phyloP scores from a whole-genome alignment of 2,113 vertebrate genomes.

The Echinops telfairi region DNA sequence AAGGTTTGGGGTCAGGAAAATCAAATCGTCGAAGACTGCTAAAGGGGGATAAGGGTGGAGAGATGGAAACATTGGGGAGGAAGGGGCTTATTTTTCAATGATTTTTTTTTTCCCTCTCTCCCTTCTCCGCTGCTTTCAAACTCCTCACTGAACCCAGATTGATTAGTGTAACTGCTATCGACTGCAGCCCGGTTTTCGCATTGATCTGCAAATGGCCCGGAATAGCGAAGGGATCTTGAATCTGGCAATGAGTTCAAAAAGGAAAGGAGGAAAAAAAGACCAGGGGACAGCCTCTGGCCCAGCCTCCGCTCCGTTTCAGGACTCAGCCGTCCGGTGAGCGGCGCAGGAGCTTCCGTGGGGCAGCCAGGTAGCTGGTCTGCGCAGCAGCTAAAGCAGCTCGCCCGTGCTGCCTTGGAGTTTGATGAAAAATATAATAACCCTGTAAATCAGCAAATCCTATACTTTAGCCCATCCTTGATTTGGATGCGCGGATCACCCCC shows the following conservation, averaged over 20 bases:
- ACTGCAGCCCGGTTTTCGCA: conserved; percentile 21
- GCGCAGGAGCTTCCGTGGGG: neutral
- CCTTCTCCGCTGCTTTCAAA: neutral
- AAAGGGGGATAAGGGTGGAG: neutral
- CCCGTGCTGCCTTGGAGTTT: neutral
- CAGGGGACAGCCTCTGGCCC: neutral
- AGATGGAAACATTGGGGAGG: neutral
- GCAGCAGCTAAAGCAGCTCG: fast-evolving
- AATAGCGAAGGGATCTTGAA: conserved; percentile 37
- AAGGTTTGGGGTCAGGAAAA: neutral
- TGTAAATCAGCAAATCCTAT: neutral
- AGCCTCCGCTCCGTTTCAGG: neutral
- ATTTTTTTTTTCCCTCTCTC: conserved; percentile 18
- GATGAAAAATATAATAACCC: conserved; percentile 1
- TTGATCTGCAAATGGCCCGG: conserved; percentile 59
- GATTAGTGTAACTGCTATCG: conserved; percentile 44
- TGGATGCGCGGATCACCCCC: neutral
- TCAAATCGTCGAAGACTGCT: conserved; percentile 42
- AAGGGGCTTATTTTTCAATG: conserved; percentile 44
- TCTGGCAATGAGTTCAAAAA: conserved; percentile 22
- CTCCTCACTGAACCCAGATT: conserved; percentile 39
- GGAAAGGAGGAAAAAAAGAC: neutral
- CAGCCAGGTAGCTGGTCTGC: neutral
- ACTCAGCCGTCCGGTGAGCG: fast-evolving
- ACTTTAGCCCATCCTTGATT: neutral